phyloP scores from a whole-genome alignment of 92 coral and sea anemone genomes.

The Zoanthus solanderi region DNA sequence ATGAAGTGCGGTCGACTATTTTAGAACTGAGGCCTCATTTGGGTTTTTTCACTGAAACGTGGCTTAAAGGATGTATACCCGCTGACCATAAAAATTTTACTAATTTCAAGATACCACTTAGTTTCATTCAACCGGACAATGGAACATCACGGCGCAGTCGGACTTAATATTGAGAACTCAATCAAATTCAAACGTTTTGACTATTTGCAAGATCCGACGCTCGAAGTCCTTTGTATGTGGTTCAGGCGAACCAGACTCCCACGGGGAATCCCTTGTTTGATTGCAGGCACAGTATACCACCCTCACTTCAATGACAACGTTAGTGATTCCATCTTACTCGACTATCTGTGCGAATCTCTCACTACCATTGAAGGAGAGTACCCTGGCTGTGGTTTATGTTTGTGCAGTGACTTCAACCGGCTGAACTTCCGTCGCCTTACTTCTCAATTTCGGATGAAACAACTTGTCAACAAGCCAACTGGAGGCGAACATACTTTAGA shows the following conservation, averaged over 20 bases:
- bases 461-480: conserved; percentile 20
- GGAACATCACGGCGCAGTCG: conserved; percentile 64
- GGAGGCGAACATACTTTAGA: no score
- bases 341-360: conserved; percentile 21
- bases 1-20: no score
- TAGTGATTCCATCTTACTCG: conserved; percentile 38
- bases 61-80: conserved; percentile 61
- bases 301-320: conserved; percentile 16
- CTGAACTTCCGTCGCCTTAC: conserved; percentile 31
- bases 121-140: neutral
- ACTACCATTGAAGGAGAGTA: conserved; percentile 42
- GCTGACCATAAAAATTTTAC: conserved; percentile 11
- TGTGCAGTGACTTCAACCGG: conserved; percentile 50
- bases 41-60: conserved; percentile 68
- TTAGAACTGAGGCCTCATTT: conserved; percentile 46
- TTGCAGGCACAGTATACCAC: neutral
- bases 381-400: conserved; percentile 50
- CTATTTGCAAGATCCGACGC: neutral
- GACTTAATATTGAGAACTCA: conserved; percentile 11
- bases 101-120: conserved; percentile 60
- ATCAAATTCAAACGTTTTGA: no score
- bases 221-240: conserved; percentile 56
- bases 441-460: conserved; percentile 10
- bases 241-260: conserved; percentile 60
- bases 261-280: conserved; percentile 57